Base-by-base conservation (phyloP, 92 coral and sea anemone species). In the Paragorgia papillata region DNA sequence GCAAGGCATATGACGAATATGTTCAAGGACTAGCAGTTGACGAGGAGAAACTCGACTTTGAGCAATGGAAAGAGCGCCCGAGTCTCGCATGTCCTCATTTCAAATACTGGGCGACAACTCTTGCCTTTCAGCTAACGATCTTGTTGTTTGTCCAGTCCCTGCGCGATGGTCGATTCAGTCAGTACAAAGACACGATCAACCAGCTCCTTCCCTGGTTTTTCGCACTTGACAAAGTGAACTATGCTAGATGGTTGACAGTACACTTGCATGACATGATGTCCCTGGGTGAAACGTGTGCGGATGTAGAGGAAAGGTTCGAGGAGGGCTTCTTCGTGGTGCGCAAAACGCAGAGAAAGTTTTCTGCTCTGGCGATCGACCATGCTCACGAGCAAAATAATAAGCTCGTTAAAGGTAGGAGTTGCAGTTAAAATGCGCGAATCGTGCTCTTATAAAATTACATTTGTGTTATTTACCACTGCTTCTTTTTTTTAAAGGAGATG, bases 221-320 rank as follows among this genome's bases (percentile, higher is more conserved):
- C 32, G 76, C 82, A 0, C 77, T 83, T 3, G 82, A 83, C 31
- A 57, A 83, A 14, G 29, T 22, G 19, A 46, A 74, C 32, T 83
- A 83, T 50, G 74, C 83, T n/a, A 30, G 83, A 34, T 83, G 87
- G 83, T 54, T 83, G 31, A 69, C 87, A 41, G 54, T 83, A 7
- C 87, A 83, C 44, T 14, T 83, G n/a, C 87, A 67, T 40, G 87
- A 76, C 74, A 83, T 77, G 83, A 46, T 76, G 0, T 35, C 28
- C 3, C 29, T 83, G 17, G 57, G 24, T 58, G 49, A 84, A 59
- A 30, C 80, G 17, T 57, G 56, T 21, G 66, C 84, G 24, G 21
- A 21, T 7, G 84, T 84, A 32, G 54, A 57, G 61, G 20, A 57
- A 22, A 69, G 14, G 74, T 84, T 84, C 41, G 55, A 78, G 26